Conservation (phyloP, 2,113 vertebrate species). For the Ailurus styani region DNA sequence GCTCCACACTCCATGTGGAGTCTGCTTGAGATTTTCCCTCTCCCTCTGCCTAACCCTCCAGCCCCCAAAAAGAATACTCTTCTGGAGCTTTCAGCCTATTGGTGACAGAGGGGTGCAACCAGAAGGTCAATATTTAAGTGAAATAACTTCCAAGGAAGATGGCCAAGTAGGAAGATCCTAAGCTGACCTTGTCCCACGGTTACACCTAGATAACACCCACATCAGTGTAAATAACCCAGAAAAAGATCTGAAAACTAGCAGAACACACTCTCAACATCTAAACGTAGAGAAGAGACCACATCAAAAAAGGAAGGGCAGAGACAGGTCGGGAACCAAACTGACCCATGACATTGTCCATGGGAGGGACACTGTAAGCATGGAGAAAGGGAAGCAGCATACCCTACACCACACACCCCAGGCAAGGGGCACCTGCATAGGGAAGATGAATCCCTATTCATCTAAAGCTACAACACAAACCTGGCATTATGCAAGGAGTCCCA, state of each 20-base stretch:
- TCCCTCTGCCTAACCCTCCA: neutral
- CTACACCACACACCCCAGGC: neutral
- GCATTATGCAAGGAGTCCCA: neutral
- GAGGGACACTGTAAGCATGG: neutral
- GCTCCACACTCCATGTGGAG: neutral
- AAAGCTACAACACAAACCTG: neutral
- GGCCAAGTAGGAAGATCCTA: neutral
- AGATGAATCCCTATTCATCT: neutral
- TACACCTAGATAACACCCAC: neutral
- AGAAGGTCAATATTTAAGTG: neutral
- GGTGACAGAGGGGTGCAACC: neutral
- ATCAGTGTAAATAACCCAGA: neutral
- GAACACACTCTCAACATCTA: neutral
- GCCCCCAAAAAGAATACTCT: neutral
- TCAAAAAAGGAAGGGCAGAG: neutral
- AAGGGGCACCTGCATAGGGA: neutral
- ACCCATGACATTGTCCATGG: neutral
- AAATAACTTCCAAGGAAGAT: neutral
- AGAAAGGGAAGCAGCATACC: neutral
- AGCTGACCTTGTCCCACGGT: neutral
- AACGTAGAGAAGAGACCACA: neutral
- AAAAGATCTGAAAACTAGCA: neutral
- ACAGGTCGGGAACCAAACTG: neutral
- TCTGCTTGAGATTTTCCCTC: neutral
- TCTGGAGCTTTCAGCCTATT: neutral